These are phyloP conservation scores for Drosophila cognata DNA, from an alignment of 2,888 invertebrate genomes.

Conservation along the genomic window DNA sequence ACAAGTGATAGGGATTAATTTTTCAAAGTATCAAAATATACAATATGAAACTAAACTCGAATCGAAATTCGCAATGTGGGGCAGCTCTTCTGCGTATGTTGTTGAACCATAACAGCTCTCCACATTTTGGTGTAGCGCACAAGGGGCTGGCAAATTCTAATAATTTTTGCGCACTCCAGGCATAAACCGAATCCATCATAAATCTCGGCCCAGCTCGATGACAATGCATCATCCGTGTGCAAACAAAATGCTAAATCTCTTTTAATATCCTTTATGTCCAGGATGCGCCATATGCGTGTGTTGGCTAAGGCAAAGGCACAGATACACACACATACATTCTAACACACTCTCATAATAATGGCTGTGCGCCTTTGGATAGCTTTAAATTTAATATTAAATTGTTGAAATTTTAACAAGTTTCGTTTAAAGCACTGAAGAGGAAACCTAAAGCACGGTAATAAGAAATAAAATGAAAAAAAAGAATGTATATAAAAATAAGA, in stretches of 20 bases:
- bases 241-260: slow-evolving; percentile 83
- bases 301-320: slow-evolving; percentile 57
- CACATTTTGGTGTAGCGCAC: slow-evolving; percentile 49
- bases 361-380: slow-evolving; percentile 31
- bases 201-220: slow-evolving; percentile 83
- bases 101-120: slow-evolving; percentile 19
- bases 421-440: slow-evolving; percentile 22
- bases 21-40: neutral
- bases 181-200: slow-evolving; percentile 82
- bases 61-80: slow-evolving; percentile 21
- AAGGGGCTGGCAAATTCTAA: slow-evolving; percentile 69
- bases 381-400: slow-evolving; percentile 66
- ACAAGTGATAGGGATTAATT: neutral
- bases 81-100: slow-evolving; percentile 1
- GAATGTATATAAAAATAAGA: neutral
- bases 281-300: slow-evolving; percentile 77
- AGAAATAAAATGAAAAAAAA: slow-evolving; percentile 39
- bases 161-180: slow-evolving; percentile 80
- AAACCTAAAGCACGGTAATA: slow-evolving; percentile 28
- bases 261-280: slow-evolving; percentile 82
- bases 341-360: slow-evolving; percentile 11
- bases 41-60: neutral
- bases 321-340: slow-evolving; percentile 12
- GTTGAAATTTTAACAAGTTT: slow-evolving; percentile 21
- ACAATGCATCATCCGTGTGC: slow-evolving; percentile 84